A percentile compares a stretch with the other conserved stretches of the same genome.
These are phyloP conservation scores for Amblyopsis hoosieri DNA, from an alignment of 2,797 vertebrate genomes.

Conservation along the genomic window DNA sequence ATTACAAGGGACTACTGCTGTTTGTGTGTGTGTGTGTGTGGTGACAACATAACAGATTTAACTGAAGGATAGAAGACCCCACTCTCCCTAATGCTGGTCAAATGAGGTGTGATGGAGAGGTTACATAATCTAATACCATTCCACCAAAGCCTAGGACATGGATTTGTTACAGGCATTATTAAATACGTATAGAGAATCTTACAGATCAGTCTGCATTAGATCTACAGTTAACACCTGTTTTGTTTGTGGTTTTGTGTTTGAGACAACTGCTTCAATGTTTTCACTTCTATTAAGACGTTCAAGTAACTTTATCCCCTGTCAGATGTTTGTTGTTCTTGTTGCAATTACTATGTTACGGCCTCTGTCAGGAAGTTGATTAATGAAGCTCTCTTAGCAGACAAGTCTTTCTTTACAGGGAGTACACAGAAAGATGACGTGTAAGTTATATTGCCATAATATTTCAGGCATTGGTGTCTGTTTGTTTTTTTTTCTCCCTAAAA, in stretches of 20 bases:
- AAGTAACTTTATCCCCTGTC: background rate
- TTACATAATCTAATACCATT: conserved; percentile 35
- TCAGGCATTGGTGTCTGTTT: background rate
- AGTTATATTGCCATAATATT: background rate
- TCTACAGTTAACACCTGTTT: conserved; percentile 1
- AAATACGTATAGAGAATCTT: conserved; percentile 46
- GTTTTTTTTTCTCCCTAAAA: no score
- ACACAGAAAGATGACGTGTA: background rate
- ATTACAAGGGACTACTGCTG: conserved; percentile 51
- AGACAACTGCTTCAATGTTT: background rate
- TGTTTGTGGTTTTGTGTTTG: conserved; percentile 5
- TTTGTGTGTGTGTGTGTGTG: conserved; percentile 7
- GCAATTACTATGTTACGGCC: background rate
- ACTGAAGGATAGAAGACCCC: conserved; percentile 3
- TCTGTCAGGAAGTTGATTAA: background rate
- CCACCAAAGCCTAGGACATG: conserved; percentile 25
- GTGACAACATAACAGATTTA: no score
- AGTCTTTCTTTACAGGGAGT: background rate
- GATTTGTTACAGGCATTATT: conserved; percentile 37
- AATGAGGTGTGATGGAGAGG: conserved; percentile 35
- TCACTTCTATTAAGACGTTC: background rate
- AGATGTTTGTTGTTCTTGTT: background rate
- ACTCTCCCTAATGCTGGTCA: conserved; percentile 13
- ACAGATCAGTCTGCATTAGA: conserved; percentile 21
- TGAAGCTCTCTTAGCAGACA: background rate